phyloP scores from a whole-genome alignment of 2,888 invertebrate genomes.

The Pachliopta kotzebuea region DNA sequence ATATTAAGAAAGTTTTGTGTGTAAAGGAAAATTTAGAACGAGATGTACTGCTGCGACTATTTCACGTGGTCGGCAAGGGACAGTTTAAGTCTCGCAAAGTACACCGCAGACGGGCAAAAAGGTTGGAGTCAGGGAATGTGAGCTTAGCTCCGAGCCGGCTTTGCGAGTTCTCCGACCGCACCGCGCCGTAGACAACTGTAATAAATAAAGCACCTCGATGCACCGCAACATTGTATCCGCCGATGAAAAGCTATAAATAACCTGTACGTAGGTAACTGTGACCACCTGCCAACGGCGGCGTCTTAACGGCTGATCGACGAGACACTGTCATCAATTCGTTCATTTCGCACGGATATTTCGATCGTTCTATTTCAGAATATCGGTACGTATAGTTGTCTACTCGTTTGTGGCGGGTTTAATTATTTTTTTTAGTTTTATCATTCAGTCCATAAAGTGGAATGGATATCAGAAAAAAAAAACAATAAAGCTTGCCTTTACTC shows the following conservation, averaged over 20 bases:
- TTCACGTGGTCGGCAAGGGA: slow-evolving; percentile 14
- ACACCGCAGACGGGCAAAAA: slow-evolving; percentile 60
- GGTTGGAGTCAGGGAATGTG: slow-evolving; percentile 52
- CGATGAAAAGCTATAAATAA: slow-evolving; percentile 42
- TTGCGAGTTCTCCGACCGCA: slow-evolving; percentile 41
- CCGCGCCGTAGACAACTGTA: slow-evolving; percentile 35
- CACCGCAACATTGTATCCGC: slow-evolving; percentile 44
- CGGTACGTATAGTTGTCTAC: slow-evolving; percentile 12
- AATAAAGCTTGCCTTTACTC: neutral
- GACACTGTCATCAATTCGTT: slow-evolving; percentile 27
- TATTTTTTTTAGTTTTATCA: slow-evolving; percentile 1
- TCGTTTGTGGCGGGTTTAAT: slow-evolving; percentile 13
- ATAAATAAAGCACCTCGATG: slow-evolving; percentile 37
- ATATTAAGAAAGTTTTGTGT: too few species aligned
- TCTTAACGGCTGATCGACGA: slow-evolving; percentile 19
- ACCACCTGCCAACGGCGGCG: slow-evolving; percentile 39
- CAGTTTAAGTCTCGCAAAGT: slow-evolving; percentile 32
- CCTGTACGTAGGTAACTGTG: slow-evolving; percentile 33
- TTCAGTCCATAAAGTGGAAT: neutral
- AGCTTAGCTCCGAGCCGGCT: slow-evolving; percentile 50
- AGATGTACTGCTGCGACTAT: slow-evolving; percentile 21
- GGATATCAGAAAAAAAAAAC: neutral
- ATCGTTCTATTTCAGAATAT: slow-evolving; percentile 16
- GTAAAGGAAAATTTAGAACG: neutral
- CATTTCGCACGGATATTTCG: slow-evolving; percentile 17